Evolutionary conservation across 2,113 vertebrate genomes (phyloP).

Genomic region (Lichenostomus cassidix): DNA sequence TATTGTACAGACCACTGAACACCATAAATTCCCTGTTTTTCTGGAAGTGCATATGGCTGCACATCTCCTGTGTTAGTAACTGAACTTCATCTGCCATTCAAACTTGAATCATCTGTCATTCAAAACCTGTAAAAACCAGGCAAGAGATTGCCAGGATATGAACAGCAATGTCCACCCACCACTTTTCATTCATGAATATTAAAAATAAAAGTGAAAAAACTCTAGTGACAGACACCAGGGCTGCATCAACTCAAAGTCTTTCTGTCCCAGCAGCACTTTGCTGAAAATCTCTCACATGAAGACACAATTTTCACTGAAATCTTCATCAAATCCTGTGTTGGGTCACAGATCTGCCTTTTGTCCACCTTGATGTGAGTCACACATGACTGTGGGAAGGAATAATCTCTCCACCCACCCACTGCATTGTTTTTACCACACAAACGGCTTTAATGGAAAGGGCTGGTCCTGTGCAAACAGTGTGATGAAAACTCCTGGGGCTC

Average conservation of each 20-base stretch:
- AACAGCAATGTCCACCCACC: background rate
- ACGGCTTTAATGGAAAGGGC: rapidly evolving
- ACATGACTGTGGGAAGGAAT: background rate
- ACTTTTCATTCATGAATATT: background rate
- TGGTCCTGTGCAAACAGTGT: background rate
- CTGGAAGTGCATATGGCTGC: background rate
- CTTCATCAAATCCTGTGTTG: background rate
- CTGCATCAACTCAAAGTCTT: background rate
- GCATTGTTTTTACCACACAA: background rate
- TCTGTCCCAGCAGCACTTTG: background rate
- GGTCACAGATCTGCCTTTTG: background rate
- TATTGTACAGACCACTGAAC: background rate
- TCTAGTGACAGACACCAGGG: background rate
- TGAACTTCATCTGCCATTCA: background rate
- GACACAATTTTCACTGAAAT: rapidly evolving
- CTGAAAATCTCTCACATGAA: background rate
- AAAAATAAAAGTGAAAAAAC: background rate
- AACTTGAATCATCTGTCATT: background rate
- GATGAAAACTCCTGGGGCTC: background rate
- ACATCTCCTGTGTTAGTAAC: background rate
- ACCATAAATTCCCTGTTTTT: background rate
- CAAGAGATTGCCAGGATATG: background rate
- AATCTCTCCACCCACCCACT: background rate
- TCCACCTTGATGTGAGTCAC: background rate
- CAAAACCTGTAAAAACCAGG: background rate